Conservation (phyloP, 2,113 vertebrate genomes). For the Microtus oregoni region DNA sequence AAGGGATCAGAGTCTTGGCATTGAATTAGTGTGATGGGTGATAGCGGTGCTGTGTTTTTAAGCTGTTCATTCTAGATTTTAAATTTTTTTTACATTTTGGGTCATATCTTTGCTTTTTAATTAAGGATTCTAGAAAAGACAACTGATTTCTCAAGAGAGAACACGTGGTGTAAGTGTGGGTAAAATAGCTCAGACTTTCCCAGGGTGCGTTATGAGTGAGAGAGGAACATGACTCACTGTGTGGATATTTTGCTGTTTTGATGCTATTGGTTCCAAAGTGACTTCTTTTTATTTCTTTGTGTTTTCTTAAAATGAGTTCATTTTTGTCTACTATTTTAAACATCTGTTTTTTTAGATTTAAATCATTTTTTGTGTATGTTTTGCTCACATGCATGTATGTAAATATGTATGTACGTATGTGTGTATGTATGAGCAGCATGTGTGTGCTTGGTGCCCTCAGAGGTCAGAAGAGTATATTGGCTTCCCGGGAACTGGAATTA, state of each 20-base stretch:
- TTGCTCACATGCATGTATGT: not conserved
- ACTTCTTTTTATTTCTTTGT: not conserved
- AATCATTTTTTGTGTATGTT: not conserved
- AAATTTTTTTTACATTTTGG: constrained; percentile 32
- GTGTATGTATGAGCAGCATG: not conserved
- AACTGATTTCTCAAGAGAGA: constrained; percentile 33
- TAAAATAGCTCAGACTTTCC: constrained; percentile 8
- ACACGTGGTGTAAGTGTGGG: not conserved
- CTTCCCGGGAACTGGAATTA: not conserved
- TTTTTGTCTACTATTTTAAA: not conserved
- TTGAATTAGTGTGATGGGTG: not conserved
- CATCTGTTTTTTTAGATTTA: not conserved
- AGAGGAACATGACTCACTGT: constrained; percentile 26
- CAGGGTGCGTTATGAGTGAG: not conserved
- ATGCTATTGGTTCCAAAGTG: constrained; percentile 28
- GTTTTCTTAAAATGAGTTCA: not conserved
- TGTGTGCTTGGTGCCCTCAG: not conserved
- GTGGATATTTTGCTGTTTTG: not conserved
- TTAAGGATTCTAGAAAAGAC: constrained; percentile 24
- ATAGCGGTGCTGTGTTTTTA: not conserved
- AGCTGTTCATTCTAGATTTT: constrained; percentile 51
- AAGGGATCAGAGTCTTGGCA: not conserved
- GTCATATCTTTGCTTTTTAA: constrained; percentile 25
- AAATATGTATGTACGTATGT: not conserved
- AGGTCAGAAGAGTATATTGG: not conserved